phyloP scores from a whole-genome alignment of 2,797 vertebrate genomes.

The Manis crassicaudata region DNA sequence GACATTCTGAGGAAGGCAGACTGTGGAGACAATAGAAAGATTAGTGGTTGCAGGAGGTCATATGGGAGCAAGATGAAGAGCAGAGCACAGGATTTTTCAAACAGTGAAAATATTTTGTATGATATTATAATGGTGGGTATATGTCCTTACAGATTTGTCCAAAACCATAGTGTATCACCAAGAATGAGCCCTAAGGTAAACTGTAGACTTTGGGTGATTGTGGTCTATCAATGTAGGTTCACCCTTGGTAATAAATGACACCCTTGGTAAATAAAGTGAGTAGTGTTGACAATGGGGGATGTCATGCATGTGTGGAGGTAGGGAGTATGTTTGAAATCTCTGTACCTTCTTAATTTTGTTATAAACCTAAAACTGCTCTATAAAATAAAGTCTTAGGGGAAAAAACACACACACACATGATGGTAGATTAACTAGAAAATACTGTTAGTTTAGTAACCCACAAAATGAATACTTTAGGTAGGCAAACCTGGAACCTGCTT shows the following conservation, averaged over 20 bases:
- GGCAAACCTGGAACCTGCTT: not conserved
- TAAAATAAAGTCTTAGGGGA: not conserved
- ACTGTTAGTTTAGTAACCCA: not conserved
- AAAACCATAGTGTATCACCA: too few species aligned
- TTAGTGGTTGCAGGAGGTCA: not conserved
- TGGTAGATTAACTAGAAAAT: not conserved
- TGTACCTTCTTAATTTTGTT: not conserved
- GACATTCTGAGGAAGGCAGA: too few species aligned
- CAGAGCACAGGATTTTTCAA: not conserved
- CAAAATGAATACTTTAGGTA: not conserved
- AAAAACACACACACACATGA: not conserved
- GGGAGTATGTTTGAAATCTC: not conserved
- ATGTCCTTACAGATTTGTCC: too few species aligned
- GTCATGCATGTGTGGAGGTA: too few species aligned
- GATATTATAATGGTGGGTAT: too few species aligned
- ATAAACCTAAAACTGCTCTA: not conserved
- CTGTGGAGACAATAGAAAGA: too few species aligned
- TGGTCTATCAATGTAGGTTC: too few species aligned
- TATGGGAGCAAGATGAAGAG: not conserved
- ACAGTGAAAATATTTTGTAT: too few species aligned
- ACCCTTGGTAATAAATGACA: too few species aligned
- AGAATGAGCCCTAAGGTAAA: too few species aligned
- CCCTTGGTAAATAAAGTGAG: too few species aligned
- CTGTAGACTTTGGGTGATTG: too few species aligned
- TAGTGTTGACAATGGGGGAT: not conserved